Evolutionary conservation across 2,113 vertebrate species (phyloP), one percentile per base, ranked within the genome.

Genomic region (Eidolon helvum): DNA sequence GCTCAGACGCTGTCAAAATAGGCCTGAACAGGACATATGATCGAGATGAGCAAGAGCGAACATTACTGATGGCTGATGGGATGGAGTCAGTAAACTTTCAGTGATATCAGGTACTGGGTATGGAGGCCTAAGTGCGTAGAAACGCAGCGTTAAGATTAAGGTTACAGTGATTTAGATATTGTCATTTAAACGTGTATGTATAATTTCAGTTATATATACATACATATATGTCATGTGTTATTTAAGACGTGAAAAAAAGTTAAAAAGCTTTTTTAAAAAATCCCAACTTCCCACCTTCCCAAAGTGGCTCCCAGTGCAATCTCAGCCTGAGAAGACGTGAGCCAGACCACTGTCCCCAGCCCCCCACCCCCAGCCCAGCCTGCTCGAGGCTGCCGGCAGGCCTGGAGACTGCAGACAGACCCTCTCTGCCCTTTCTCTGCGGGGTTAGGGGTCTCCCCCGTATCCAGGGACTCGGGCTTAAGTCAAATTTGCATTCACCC

Each of bases 161-260:
- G 45, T 35, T 72, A n/a, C 22, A 28, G 43, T 43, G 21, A 71
- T 24, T 7, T 50, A 4, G 15, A n/a, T 8, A 69, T 2, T 21
- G 48, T 30, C 19, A 24, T 63, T 83, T 83, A 83, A 45, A 63
- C 30, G 30, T 63, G 43, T 83, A 45, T n/a, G 15, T 45, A 19
- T 45, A 33, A 83, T 63, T 45, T 10, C 38, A 18, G 63, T n/a
- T n/a, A 33, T 33, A 65, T 33, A 33, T 65, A 33, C 33, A 33
- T 5, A 33, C 4, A 63, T 43, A 63, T 19, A 45, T 24, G 26
- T 97, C 96, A 96, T 59, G 80, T 98, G n/a, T 97, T 98, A 98
- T 97, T 98, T 97, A 97, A 98, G 68, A 93, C 96, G 90, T 59
- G 57, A 74, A 28, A 90, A 75, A 80, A 93, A 77, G 50, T 55